Percentiles rank a stretch among this genome's conserved stretches.
phyloP scores from a whole-genome alignment of 35 echinoderm and acorn worm species.

The Chiridota heheva region DNA sequence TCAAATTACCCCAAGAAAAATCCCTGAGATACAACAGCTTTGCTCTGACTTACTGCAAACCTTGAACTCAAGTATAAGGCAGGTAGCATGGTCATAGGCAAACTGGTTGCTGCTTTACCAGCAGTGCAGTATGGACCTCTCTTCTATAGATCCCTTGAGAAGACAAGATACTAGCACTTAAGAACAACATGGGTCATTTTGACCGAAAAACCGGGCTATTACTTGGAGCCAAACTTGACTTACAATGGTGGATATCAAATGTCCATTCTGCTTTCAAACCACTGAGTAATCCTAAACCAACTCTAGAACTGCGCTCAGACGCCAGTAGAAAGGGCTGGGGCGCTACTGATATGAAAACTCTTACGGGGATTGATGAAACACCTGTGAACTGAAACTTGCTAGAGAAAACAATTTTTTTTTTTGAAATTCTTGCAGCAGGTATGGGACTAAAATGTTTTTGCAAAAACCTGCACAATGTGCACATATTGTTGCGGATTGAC shows the following conservation, averaged over 20 bases:
- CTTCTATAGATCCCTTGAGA: conserved; percentile 23
- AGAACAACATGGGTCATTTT: no score
- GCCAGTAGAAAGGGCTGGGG: conserved; percentile 38
- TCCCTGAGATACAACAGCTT: not conserved
- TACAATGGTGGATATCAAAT: no score
- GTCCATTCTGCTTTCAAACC: no score
- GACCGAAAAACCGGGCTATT: no score
- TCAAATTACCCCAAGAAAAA: conserved; percentile 7
- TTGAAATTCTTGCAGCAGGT: conserved; percentile 25
- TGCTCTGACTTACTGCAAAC: not conserved
- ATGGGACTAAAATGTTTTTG: not conserved
- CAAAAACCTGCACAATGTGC: not conserved
- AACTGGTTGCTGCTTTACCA: conserved; percentile 19
- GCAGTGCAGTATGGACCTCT: conserved; percentile 22
- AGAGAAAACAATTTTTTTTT: conserved; percentile 23
- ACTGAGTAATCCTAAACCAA: no score
- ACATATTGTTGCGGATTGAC: conserved; percentile 14
- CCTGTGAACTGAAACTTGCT: not conserved
- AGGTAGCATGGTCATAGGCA: conserved; percentile 31
- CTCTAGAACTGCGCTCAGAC: not conserved
- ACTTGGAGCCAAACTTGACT: no score
- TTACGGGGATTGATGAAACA: conserved; percentile 27
- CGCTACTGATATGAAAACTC: conserved; percentile 15
- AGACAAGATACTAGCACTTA: no score
- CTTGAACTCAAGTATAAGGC: conserved; percentile 1